A percentile compares a stretch with the other conserved stretches of the same genome.
These are phyloP conservation scores for Heterohyrax brucei DNA, from an alignment of 2,797 vertebrate species.

Conservation along the genomic window DNA sequence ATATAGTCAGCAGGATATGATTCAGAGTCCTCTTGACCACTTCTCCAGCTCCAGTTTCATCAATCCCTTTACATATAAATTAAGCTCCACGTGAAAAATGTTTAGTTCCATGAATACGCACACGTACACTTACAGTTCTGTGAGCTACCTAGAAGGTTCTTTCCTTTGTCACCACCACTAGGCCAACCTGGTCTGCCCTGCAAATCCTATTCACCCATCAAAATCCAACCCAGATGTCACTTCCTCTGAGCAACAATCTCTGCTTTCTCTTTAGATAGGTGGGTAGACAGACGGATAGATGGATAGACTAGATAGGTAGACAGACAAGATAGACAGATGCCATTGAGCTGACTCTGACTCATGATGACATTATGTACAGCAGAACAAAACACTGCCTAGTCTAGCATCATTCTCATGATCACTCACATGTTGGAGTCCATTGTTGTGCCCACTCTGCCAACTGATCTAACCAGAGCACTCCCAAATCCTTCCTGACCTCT, in stretches of 20 bases:
- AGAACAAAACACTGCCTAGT: not conserved
- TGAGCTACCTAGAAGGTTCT: not conserved
- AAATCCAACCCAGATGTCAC: not conserved
- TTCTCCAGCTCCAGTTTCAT: not conserved
- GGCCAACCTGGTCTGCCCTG: not conserved
- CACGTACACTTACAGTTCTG: not conserved
- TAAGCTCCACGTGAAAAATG: not conserved
- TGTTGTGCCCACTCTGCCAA: not conserved
- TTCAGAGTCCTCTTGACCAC: not conserved
- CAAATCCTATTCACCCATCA: constrained; percentile 11
- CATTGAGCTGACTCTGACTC: too few species aligned
- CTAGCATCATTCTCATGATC: not conserved
- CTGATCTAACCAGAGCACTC: not conserved
- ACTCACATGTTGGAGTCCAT: not conserved
- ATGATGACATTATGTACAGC: too few species aligned
- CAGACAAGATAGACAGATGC: too few species aligned
- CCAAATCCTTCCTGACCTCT: not conserved
- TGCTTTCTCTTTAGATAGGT: not conserved
- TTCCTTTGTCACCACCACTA: not conserved
- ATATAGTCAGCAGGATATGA: not conserved
- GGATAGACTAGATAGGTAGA: too few species aligned
- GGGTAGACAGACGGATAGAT: not conserved
- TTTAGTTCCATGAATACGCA: not conserved
- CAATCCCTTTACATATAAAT: not conserved
- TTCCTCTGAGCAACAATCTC: not conserved